A percentile compares a stretch with the other conserved stretches of the same genome.
Conservation (phyloP, 2,113 vertebrate genomes). For the Syrrhaptes paradoxus region DNA sequence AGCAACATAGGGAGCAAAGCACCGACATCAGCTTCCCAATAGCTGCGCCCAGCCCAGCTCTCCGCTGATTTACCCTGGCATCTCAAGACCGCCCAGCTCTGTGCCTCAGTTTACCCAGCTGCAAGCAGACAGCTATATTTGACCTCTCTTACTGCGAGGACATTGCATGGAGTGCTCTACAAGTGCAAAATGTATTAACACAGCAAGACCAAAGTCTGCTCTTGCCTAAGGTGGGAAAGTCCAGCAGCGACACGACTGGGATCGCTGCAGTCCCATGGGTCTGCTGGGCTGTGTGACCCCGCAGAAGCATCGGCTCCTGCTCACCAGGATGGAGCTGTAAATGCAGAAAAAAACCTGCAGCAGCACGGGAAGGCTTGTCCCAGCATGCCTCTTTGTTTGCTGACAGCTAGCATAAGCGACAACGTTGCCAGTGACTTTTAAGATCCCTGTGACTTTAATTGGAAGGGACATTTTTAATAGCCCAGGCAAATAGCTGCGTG, state of each 20-base stretch:
- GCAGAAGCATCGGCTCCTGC: accelerated
- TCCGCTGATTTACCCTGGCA: accelerated
- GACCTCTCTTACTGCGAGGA: not conserved
- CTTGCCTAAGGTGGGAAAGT: not conserved
- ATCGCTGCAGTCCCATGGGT: not conserved
- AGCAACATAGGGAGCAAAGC: accelerated
- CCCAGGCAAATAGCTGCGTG: not conserved
- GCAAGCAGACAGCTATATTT: not conserved
- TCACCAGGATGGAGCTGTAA: not conserved
- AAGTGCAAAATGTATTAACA: not conserved
- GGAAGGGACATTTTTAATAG: conserved; percentile 16
- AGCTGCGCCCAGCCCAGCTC: not conserved
- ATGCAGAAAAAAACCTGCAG: not conserved
- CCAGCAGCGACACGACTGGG: accelerated
- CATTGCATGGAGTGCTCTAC: accelerated
- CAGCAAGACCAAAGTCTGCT: not conserved
- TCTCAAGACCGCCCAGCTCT: accelerated
- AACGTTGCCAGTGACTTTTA: not conserved
- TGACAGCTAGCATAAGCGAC: not conserved
- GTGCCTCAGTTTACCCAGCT: conserved; percentile 26
- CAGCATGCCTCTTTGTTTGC: not conserved
- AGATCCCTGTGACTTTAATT: not conserved
- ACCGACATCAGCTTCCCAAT: not conserved
- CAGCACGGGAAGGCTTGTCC: not conserved
- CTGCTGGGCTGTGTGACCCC: not conserved